These are phyloP conservation scores for Ferrisia virgata DNA, from an alignment of 2,888 invertebrate species.

Conservation along the genomic window DNA sequence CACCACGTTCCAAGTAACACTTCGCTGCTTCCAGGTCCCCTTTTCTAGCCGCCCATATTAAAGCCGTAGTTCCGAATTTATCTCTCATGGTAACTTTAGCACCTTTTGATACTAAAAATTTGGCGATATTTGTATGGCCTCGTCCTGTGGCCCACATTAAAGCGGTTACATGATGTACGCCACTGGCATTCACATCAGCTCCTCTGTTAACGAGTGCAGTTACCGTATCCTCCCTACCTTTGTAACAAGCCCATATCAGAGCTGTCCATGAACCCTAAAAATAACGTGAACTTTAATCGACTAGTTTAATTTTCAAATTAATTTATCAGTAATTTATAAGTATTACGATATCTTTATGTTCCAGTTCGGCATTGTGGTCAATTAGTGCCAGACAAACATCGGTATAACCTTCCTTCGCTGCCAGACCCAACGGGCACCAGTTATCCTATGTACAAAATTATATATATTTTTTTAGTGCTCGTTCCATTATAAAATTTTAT, in stretches of 20 bases:
- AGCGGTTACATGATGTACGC: constrained; percentile 90
- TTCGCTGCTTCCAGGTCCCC: constrained; percentile 83
- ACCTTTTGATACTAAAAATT: constrained; percentile 75
- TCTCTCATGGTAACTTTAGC: constrained; percentile 95
- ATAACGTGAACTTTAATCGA: background rate
- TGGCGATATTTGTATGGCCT: constrained; percentile 81
- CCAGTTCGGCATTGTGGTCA: constrained; percentile 79
- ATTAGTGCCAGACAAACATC: constrained; percentile 77
- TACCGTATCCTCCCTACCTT: constrained; percentile 77
- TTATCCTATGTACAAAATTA: constrained; percentile 63
- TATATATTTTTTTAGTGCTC: background rate
- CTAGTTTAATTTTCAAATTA: background rate
- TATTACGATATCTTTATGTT: constrained; percentile 81
- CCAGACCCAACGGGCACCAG: constrained; percentile 88
- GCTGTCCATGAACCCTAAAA: constrained; percentile 94
- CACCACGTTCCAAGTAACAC: constrained; percentile 77
- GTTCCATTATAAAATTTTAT: background rate
- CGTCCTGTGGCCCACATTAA: constrained; percentile 94
- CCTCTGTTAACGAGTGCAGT: constrained; percentile 75
- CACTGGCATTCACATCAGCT: constrained; percentile 92
- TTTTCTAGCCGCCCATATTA: constrained; percentile 93
- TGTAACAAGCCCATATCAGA: constrained; percentile 96
- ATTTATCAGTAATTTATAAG: background rate
- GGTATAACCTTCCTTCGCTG: constrained; percentile 82
- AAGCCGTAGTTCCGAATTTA: constrained; percentile 91